Base-by-base conservation (phyloP, 2,888 invertebrate species). In the Dryadula phaetusa region DNA sequence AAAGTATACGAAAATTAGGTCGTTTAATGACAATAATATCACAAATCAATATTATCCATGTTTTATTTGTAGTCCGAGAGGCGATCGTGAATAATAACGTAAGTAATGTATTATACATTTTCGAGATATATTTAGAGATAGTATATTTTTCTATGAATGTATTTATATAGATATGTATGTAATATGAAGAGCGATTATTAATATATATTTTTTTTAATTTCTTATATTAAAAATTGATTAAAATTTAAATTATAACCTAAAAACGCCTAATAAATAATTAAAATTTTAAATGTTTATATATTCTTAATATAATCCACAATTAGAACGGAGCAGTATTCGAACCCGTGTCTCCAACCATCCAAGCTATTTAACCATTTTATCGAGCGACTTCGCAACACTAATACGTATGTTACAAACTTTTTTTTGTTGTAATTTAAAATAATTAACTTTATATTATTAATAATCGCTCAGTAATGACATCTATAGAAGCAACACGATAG, bases 1-100 rank as follows among this genome's bases (percentile, higher is more conserved):
- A 56, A 62, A 42, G 76, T 82, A 82, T 74, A 79, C 77, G n/a
- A 78, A 83, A 80, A 80, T 52, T 81, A 80, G 74, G 77, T 78
- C 73, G 62, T 76, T 75, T 86, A 86, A 87, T 88, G 86, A 87
- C 87, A 88, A 85, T 85, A 84, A 83, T 88, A 87, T 88, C 86
- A 88, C 88, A 88, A 89, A 87, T 83, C 74, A 88, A 87, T 85
- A 82, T 86, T 85, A 84, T 84, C 79, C 77, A 79, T 71, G 70
- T 66, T 74, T 77, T 71, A 72, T 74, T 52, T 72, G 72, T 74
- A 69, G 72, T 66, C 69, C 64, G 60, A 73, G 72, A 74, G 73
- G 73, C 16, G 20, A 60, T 47, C 40, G 58, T 63, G 34, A 46
- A 60, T 16, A 60, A 44, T 28, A 44, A 60, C 18, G 14, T 18